Base-by-base conservation (phyloP, 2,113 vertebrate species). In the Ceratotherium simum region DNA sequence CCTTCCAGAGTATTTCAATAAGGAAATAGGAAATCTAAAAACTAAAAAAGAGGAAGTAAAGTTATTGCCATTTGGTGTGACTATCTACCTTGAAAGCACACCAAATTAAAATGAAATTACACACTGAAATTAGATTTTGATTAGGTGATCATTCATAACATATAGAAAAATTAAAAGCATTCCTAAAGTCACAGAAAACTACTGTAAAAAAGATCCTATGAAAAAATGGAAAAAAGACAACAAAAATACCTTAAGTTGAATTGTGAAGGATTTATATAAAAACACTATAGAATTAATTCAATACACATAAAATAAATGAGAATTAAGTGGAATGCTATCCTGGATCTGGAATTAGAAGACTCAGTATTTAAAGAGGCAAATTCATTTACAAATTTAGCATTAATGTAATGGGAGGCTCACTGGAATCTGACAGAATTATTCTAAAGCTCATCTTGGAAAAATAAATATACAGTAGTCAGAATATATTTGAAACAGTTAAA, bases 311-410 rank as follows among this genome's bases (percentile, higher is more conserved):
- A 89, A 88, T 46, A 70, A 81, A 46, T 82, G 18, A 87, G 62
- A 94, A 58, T 69, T 56, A 83, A 81, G 25, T 70, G 18, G 6
- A 93, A 93, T 33, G 12, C 2, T 65, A 82, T 31, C 29, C 36
- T 94, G 64, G 54, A 78, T 91, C 16, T 88, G 46, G 5, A 94
- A 84, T 94, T 64, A 58, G 56, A 84, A 88, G 78, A 88, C 10
- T 87, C 67, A 64, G 25, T 69, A 90, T 60, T 27, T 4, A 91
- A 91, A 85, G 0, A 79, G 13, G 11, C 2, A 83, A 87, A 69
- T 87, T 78, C 9, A 42, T 48, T 65, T 82, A 84, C 14, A 64
- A 62, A 88, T 51, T 79, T 84, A 83, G 9, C 8, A 80, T 70
- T 54, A 70, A 51, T 76, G 4, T 82, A 86, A 85, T 31, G 17